phyloP scores from a whole-genome alignment of 2,113 vertebrate genomes.

The Anthoscopus minutus region DNA sequence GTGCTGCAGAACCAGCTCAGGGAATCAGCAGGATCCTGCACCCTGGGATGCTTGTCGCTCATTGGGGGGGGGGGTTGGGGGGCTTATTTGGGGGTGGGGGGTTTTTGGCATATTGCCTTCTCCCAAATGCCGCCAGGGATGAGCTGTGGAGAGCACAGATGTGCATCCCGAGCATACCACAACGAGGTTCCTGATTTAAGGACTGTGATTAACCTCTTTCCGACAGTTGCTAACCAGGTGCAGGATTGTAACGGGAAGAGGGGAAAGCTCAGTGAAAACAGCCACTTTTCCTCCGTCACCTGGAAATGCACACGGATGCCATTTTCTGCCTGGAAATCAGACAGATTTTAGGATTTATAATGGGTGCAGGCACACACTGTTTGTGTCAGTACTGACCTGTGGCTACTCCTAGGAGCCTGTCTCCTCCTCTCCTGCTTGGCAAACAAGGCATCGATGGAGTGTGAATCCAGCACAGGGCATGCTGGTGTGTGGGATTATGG shows the following conservation, averaged over 20 bases:
- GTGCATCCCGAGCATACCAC: slow-evolving; percentile 30
- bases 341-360: not conserved
- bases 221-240: slow-evolving; percentile 55
- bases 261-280: not conserved
- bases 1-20: not conserved
- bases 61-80: not conserved
- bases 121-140: not conserved
- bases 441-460: rapidly evolving
- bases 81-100: not conserved
- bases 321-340: slow-evolving; percentile 41
- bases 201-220: slow-evolving; percentile 60
- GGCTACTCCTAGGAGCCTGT: not conserved
- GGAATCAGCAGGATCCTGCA: not conserved
- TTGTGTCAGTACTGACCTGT: not conserved
- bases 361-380: not conserved
- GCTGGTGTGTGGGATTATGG: not conserved
- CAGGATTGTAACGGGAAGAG: not conserved
- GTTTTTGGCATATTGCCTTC: slow-evolving; percentile 3
- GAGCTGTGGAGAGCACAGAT: slow-evolving; percentile 33
- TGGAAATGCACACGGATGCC: slow-evolving; percentile 29
- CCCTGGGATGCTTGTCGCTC: not conserved
- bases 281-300: slow-evolving; percentile 31
- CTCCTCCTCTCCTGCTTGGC: not conserved
- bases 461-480: rapidly evolving
- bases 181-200: slow-evolving; percentile 55